phyloP scores from a whole-genome alignment of 2,113 vertebrate genomes.

The Pangasianodon gigas region DNA sequence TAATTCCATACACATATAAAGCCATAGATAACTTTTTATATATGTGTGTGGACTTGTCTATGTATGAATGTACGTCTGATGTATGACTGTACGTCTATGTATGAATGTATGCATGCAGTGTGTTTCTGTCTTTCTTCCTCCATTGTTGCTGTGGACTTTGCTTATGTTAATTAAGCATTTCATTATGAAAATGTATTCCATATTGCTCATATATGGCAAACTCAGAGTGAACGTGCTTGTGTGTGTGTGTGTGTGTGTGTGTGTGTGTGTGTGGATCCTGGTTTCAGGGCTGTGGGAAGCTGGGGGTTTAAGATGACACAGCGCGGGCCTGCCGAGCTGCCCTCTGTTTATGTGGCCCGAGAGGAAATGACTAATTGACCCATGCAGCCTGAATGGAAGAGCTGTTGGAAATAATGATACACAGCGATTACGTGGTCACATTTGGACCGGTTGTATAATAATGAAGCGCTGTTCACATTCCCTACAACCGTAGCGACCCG shows the following conservation, averaged over 20 bases:
- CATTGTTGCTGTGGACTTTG: not conserved
- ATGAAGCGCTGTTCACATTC: conserved; percentile 66
- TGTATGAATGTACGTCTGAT: not conserved
- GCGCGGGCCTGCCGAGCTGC: conserved; percentile 52
- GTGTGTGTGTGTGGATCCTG: conserved; percentile 22
- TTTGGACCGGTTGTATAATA: conserved; percentile 68
- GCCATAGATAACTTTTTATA: not conserved
- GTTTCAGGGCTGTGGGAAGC: conserved; percentile 58
- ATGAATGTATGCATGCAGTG: not conserved
- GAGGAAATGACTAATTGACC: conserved; percentile 73
- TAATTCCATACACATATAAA: not conserved
- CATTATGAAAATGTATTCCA: not conserved
- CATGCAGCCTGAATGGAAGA: conserved; percentile 64
- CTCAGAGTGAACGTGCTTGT: not conserved
- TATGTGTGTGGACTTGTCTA: not conserved
- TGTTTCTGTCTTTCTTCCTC: not conserved
- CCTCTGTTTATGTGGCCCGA: conserved; percentile 62
- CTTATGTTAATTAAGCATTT: not conserved
- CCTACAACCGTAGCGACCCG: conserved; percentile 50
- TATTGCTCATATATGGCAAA: not conserved
- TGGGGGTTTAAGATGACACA: conserved; percentile 54
- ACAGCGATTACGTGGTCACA: conserved; percentile 63
- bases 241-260: conserved; percentile 27
- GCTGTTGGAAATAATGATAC: conserved; percentile 71
- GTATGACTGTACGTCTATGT: not conserved